phyloP scores from a whole-genome alignment of 2,113 vertebrate species.

The Cebidichthys violaceus region DNA sequence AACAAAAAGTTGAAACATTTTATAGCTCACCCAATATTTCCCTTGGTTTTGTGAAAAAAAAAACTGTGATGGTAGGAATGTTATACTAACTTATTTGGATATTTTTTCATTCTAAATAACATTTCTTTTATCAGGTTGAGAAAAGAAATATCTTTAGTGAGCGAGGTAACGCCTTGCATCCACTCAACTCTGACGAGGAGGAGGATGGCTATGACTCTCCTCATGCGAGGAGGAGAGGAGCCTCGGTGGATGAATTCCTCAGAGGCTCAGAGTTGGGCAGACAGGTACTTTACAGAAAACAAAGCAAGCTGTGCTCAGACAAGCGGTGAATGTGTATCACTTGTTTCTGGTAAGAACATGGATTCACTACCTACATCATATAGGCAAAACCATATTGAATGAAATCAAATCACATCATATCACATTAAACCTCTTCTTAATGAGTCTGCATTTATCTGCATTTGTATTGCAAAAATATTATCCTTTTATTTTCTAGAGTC shows the following conservation, averaged over 20 bases:
- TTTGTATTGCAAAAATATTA: not conserved
- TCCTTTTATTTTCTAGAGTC: not conserved
- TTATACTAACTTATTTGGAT: not conserved
- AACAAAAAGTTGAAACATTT: not conserved
- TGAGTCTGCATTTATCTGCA: not conserved
- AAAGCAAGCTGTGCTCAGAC: constrained; percentile 21
- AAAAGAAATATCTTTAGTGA: constrained; percentile 92
- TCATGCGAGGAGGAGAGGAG: constrained; percentile 86
- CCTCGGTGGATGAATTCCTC: constrained; percentile 96
- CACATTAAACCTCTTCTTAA: not conserved
- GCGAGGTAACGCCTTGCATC: constrained; percentile 82
- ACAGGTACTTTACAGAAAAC: constrained; percentile 83
- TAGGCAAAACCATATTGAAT: not conserved
- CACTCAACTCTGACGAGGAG: constrained; percentile 90
- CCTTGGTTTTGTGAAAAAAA: too few relatives aligned
- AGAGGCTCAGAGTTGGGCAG: constrained; percentile 94
- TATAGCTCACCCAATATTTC: not conserved
- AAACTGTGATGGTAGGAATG: not conserved
- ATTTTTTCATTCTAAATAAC: not conserved
- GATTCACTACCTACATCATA: not conserved
- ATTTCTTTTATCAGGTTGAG: constrained; percentile 85
- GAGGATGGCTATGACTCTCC: constrained; percentile 92
- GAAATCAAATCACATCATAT: not conserved
- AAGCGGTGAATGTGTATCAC: not conserved
- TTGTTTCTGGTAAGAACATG: not conserved